Evolutionary conservation across 2,797 vertebrate species (phyloP).

Genomic region (Momotus momota): DNA sequence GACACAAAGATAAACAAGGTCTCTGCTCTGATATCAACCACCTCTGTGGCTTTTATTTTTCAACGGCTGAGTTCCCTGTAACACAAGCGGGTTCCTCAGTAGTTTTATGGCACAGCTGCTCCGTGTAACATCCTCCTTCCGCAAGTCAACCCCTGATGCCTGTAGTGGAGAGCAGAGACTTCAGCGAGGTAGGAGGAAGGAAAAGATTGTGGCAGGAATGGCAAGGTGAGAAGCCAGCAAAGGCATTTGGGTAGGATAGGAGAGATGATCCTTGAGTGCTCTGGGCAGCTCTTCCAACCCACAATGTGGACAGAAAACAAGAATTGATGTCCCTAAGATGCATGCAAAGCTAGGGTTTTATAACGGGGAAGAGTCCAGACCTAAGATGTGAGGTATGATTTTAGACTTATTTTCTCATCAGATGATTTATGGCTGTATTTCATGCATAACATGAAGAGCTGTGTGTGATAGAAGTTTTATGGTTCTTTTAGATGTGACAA

Average conservation of each 20-base stretch:
- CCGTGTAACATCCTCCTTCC: neutral
- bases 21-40: neutral
- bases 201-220: neutral
- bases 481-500: neutral
- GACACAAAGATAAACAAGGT: neutral
- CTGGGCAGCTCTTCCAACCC: neutral
- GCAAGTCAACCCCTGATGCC: accelerated
- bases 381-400: neutral
- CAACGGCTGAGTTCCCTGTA: neutral
- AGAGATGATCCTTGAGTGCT: neutral
- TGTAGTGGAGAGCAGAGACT: accelerated
- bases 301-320: accelerated
- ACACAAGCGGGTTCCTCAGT: neutral
- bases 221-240: neutral
- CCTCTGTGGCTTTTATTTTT: neutral
- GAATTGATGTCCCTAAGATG: no score
- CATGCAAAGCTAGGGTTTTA: accelerated
- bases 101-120: neutral
- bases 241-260: neutral
- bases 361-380: accelerated
- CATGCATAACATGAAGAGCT: accelerated
- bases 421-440: neutral
- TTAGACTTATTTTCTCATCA: neutral
- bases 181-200: accelerated
- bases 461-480: neutral